Conservation (phyloP, 2,113 vertebrate species). For the Paedocypris sp. region DNA sequence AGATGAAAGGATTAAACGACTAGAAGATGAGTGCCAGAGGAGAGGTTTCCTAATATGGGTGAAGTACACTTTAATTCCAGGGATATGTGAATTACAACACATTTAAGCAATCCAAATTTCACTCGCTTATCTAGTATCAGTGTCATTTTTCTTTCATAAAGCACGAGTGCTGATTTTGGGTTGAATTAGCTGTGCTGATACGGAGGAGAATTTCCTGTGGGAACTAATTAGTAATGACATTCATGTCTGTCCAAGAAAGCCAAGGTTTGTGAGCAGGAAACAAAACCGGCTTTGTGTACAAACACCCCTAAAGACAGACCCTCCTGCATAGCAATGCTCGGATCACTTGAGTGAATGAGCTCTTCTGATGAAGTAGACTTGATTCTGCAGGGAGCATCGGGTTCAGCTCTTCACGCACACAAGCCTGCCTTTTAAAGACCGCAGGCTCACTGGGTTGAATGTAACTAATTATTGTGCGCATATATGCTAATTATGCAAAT, state of each 20-base stretch:
- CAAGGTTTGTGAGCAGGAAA: not conserved
- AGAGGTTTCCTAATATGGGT: no score
- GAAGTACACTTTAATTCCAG: no score
- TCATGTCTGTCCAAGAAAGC: not conserved
- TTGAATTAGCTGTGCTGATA: not conserved
- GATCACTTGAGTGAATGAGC: not conserved
- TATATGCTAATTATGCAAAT: no score
- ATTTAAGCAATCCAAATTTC: no score
- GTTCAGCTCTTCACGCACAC: not conserved
- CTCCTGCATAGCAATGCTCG: slow-evolving; percentile 16
- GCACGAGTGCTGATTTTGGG: not conserved
- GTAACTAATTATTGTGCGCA: no score
- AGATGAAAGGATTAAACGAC: not conserved
- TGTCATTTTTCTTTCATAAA: no score
- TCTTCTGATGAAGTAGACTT: slow-evolving; percentile 11
- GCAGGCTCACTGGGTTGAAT: no score
- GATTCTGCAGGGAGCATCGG: not conserved
- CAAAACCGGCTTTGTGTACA: slow-evolving; percentile 15
- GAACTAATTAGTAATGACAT: slow-evolving; percentile 21
- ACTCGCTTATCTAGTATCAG: no score
- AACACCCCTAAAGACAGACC: slow-evolving; percentile 1
- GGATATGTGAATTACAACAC: no score
- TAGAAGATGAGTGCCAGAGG: not conserved
- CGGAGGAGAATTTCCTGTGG: slow-evolving; percentile 1
- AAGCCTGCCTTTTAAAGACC: no score